Evolutionary conservation across 1,140 invertebrate genomes (phyloP), one percentile per base, ranked within the genome.

Genomic region (Thalassaphorura encarpata): DNA sequence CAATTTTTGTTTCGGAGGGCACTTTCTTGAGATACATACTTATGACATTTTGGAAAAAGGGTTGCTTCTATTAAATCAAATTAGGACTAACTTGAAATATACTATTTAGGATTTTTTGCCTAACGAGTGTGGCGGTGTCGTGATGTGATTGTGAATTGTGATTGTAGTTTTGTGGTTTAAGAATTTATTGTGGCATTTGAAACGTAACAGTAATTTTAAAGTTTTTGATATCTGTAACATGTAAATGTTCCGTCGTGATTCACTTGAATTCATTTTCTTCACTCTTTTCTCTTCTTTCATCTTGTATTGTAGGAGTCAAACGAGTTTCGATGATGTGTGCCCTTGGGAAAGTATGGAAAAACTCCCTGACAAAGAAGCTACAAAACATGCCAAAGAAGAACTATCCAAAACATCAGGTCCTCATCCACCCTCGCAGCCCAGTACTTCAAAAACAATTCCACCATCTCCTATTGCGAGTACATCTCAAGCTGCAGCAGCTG

Each of bases 341-440:
- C 62, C 62, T n/a, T 64, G 62, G 62, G 62, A 64, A 50, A 64
- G 58, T 45, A 56, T 59, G 52, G 56, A 59, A 28, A 58, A 58
- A 24, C 53, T 61, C 49, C 52, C 58, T 3, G 58, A 61, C 3
- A 61, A 60, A 43, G 52, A 57, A 13, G 26, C 31, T 2, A 36
- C n/a, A n/a, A 11, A 36, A n/a, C n/a, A n/a, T n/a, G n/a, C n/a
- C n/a, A n/a, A n/a, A n/a, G n/a, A n/a, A n/a, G n/a, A n/a, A n/a
- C n/a, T n/a, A n/a, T n/a, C n/a, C n/a, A n/a, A n/a, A n/a, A n/a
- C n/a, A n/a, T n/a, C n/a, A 33, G 18, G 8, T 16, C 13, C 4
- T 55, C 53, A 4, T 45, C 40, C 4, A 16, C n/a, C 3, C 46
- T 19, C 16, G 19, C 23, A 5, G 16, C 46, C 33, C 41, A 56